phyloP scores from a whole-genome alignment of 2,888 invertebrate genomes.

The Rhingia campestris region DNA sequence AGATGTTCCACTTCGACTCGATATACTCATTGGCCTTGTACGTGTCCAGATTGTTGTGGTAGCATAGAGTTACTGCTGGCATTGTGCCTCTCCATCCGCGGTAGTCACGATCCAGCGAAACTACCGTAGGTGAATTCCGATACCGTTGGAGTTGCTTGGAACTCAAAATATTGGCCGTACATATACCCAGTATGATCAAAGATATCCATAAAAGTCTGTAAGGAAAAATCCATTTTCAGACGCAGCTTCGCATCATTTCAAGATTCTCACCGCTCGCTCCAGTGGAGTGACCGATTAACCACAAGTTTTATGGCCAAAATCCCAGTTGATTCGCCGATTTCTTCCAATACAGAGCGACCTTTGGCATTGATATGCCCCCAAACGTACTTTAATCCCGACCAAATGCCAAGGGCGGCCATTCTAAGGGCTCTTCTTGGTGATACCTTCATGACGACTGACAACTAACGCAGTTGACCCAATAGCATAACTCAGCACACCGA shows the following conservation, averaged over 20 bases:
- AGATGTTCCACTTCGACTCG: slow-evolving; percentile 82
- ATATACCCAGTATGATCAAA: slow-evolving; percentile 76
- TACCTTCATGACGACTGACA: slow-evolving; percentile 41
- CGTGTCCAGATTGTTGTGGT: slow-evolving; percentile 80
- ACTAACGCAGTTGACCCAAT: neutral
- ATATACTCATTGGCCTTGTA: slow-evolving; percentile 79
- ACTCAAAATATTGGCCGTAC: slow-evolving; percentile 76
- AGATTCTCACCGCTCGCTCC: slow-evolving; percentile 76
- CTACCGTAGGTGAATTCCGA: slow-evolving; percentile 80
- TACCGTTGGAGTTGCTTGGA: slow-evolving; percentile 78
- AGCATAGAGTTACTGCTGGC: slow-evolving; percentile 81
- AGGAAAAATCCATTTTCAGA: neutral
- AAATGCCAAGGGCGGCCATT: neutral
- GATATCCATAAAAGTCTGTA: slow-evolving; percentile 78
- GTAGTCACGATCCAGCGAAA: slow-evolving; percentile 81
- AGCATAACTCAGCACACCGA: neutral
- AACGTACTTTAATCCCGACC: neutral
- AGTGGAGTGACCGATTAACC: slow-evolving; percentile 77
- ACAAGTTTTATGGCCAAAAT: slow-evolving; percentile 78
- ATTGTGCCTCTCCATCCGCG: slow-evolving; percentile 81
- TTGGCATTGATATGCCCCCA: neutral
- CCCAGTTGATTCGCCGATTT: slow-evolving; percentile 78
- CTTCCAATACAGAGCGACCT: slow-evolving; percentile 34
- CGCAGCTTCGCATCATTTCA: neutral
- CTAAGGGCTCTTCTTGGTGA: slow-evolving; percentile 21